Evolutionary conservation across 1,140 invertebrate genomes (phyloP), one percentile per base, ranked within the genome.

Genomic region (Dendrolimus kikuchii): DNA sequence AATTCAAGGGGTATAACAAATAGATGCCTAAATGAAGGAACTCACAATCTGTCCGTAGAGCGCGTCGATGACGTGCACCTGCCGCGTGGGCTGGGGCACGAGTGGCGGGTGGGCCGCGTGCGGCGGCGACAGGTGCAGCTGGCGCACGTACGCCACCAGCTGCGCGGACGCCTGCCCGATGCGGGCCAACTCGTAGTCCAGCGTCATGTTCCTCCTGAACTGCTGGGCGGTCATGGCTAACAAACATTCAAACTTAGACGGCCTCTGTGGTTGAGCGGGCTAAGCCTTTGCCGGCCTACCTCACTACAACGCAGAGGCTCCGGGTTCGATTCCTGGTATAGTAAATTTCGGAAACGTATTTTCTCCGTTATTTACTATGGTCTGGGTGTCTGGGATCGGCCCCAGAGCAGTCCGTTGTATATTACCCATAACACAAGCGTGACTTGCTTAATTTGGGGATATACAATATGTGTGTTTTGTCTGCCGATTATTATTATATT

Each of bases 91-190:
- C 5, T 40, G 1, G 69, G 68, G 9, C 59, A 47, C 1, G 51
- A 46, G 52, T 6, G 67, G 51, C 0, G 68, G 61, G 6, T 71
- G 62, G 40, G 46, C 0, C 66, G 63, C 0, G 81, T 63, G 38
- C 68, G 50, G 63, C 0, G 77, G 77, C 5, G 71, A 87, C 6
- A 88, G 65, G 55, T 87, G 83, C 56, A 79, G 88, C 63, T 93
- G 90, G 42, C 91, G 87, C 55, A 95, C 93, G 73, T 93, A 94
- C 50, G 89, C 89, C 40, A 94, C 90, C 51, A 95, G 87, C 62
- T 91, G 87, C 5, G 91, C 90, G 68, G 94, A 91, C 72, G 93
- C 93, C 86, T 94, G 93, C 3, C 91, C 87, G 8, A 94, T 91
- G 59, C 89, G 89, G 9, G 90, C 84, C 58, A 94, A 83, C 65